These are phyloP conservation scores for Mellilla xanthometata DNA, from an alignment of 2,888 invertebrate genomes.

Conservation along the genomic window DNA sequence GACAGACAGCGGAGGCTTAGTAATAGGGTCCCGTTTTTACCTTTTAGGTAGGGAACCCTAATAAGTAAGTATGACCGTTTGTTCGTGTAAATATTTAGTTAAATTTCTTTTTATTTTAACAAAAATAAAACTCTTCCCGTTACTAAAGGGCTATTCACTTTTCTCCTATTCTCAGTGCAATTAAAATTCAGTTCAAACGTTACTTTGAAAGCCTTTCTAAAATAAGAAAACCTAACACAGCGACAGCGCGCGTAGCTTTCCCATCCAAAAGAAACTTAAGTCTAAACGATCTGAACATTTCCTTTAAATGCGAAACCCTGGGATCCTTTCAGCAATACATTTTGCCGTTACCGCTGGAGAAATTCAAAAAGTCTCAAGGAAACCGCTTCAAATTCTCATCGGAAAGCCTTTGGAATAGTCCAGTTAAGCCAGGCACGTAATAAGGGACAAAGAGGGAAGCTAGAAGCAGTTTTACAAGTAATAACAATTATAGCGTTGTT, in stretches of 20 bases:
- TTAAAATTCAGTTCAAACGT: neutral
- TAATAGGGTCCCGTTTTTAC: no score
- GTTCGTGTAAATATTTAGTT: no score
- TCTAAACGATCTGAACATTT: neutral
- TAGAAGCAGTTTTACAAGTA: slow-evolving; percentile 38
- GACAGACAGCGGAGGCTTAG: no score
- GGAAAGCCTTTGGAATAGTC: slow-evolving; percentile 1
- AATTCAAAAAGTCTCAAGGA: slow-evolving; percentile 10
- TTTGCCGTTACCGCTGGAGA: slow-evolving; percentile 6
- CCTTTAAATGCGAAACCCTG: slow-evolving; percentile 13
- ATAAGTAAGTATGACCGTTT: no score
- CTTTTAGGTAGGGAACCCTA: no score
- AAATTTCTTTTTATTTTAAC: no score
- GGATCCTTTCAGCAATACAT: slow-evolving; percentile 13
- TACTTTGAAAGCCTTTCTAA: neutral
- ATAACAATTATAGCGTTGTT: slow-evolving; percentile 46
- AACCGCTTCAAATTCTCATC: slow-evolving; percentile 2
- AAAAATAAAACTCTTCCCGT: no score
- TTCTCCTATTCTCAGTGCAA: neutral
- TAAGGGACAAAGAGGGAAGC: slow-evolving; percentile 36
- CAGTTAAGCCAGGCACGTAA: slow-evolving; percentile 29
- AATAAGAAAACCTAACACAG: neutral
- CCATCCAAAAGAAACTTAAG: no score
- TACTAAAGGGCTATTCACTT: no score
- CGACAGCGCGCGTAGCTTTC: no score